Evolutionary conservation across 1,140 invertebrate genomes (phyloP), one percentile per base, ranked within the genome.

Genomic region (Telenomus remus): DNA sequence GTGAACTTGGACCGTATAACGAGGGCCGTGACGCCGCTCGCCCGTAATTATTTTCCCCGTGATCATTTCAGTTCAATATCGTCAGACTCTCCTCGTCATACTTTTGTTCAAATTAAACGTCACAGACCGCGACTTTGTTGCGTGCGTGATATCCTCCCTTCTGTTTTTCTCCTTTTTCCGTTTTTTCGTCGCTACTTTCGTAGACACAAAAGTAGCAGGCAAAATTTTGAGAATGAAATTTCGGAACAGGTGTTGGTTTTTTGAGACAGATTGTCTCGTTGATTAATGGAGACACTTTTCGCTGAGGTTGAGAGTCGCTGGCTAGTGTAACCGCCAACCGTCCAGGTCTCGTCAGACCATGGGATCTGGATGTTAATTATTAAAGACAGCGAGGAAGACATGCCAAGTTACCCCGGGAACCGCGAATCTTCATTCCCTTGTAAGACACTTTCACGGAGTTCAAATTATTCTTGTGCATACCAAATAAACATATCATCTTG

Each of bases 21-120:
- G 46, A 59, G 72, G 55, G 73, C 73, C 65, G 77, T 76, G 47
- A 60, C 55, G 56, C 56, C 74, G 63, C 57, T 77, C 78, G 71
- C 69, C 66, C 80, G 84, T 86, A 83, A 86, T 86, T 86, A 86
- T 85, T 85, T 86, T 86, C 76, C 78, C 79, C 72, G 72, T 75
- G 57, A 75, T 83, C 79, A 83, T 82, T 82, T 78, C 63, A 66
- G 56, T 73, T 79, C 77, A 80, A 80, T 78, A 78, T 55, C 48
- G 50, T 46, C 74, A 48, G n/a, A 66, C 76, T 84, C 76, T 82
- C 78, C 78, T 43, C 65, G 69, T 64, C 54, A 74, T 73, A 61
- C 71, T 79, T 73, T 74, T 61, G 54, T 65, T 27, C 53, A 66
- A 78, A 79, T 79, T 80, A 80, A 81, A 78, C 64, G 74, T 79